Conservation (phyloP, 2,797 vertebrate genomes). For the Tamandua tetradactyla region DNA sequence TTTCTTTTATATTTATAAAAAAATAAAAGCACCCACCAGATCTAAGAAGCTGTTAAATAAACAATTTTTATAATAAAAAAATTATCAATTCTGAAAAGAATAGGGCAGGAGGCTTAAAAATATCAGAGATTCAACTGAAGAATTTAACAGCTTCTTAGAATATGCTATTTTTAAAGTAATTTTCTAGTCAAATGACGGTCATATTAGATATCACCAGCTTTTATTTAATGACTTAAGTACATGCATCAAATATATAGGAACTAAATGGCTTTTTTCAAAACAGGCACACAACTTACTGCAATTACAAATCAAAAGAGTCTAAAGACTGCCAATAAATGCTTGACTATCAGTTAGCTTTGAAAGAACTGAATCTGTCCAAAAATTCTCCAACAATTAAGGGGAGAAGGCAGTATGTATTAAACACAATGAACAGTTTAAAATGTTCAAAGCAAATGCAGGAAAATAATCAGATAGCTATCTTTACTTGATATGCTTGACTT, state of each 20-base stretch:
- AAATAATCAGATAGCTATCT: not conserved
- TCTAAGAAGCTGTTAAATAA: constrained; percentile 78
- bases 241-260: not conserved
- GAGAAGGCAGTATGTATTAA: constrained; percentile 45
- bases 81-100: constrained; percentile 61
- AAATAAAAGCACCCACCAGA: constrained; percentile 71
- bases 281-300: not conserved
- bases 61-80: constrained; percentile 60
- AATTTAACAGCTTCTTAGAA: constrained; percentile 80
- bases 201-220: constrained; percentile 43
- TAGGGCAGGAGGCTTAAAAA: constrained; percentile 58
- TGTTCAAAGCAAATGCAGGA: constrained; percentile 22
- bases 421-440: constrained; percentile 42
- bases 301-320: constrained; percentile 42
- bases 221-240: constrained; percentile 27
- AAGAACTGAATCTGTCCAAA: constrained; percentile 34
- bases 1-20: constrained; percentile 70
- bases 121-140: constrained; percentile 67
- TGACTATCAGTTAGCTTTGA: constrained; percentile 36
- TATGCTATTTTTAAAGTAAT: constrained; percentile 79
- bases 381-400: constrained; percentile 25
- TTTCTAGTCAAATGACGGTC: constrained; percentile 76
- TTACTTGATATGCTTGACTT: not conserved
- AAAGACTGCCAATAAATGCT: constrained; percentile 17
- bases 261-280: constrained; percentile 17